Evolutionary conservation across 2,888 invertebrate species (phyloP).

Genomic region (Diabrotica balteata): DNA sequence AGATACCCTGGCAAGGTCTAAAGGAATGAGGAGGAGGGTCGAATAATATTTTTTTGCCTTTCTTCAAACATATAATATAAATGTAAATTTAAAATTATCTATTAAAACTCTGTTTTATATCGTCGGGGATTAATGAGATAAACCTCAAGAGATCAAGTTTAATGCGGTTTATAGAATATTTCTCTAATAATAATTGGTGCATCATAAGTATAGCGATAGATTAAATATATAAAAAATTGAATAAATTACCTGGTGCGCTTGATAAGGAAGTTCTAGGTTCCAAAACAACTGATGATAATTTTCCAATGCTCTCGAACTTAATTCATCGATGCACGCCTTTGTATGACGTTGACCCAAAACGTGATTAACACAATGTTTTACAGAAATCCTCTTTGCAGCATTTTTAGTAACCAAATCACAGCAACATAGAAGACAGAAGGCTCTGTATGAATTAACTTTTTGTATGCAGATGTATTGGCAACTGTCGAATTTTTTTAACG

Average conservation of each 20-base stretch:
- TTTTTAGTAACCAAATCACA: conserved; percentile 40
- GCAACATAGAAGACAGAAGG: conserved; percentile 48
- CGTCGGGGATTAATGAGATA: background rate
- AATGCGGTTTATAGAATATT: background rate
- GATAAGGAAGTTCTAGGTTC: conserved; percentile 44
- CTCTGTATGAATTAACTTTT: conserved; percentile 36
- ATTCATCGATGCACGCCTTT: conserved; percentile 26
- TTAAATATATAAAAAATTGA: background rate
- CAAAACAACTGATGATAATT: conserved; percentile 49
- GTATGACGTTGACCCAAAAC: conserved; percentile 47
- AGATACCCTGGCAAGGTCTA: too few species aligned
- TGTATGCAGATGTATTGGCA: conserved; percentile 43
- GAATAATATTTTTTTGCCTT: conserved; percentile 6
- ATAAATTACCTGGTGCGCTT: conserved; percentile 48
- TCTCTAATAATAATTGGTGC: background rate
- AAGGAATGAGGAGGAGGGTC: too few species aligned
- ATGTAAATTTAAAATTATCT: too few species aligned
- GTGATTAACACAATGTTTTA: conserved; percentile 43
- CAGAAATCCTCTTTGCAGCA: conserved; percentile 31
- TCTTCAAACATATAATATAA: conserved; percentile 6
- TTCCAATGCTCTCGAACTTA: conserved; percentile 31
- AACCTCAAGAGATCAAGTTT: background rate
- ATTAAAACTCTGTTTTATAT: conserved; percentile 12
- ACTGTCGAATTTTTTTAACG: conserved; percentile 42
- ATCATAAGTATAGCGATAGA: background rate